Conservation (phyloP, 1,140 invertebrate species). For the Aphis craccivora region DNA sequence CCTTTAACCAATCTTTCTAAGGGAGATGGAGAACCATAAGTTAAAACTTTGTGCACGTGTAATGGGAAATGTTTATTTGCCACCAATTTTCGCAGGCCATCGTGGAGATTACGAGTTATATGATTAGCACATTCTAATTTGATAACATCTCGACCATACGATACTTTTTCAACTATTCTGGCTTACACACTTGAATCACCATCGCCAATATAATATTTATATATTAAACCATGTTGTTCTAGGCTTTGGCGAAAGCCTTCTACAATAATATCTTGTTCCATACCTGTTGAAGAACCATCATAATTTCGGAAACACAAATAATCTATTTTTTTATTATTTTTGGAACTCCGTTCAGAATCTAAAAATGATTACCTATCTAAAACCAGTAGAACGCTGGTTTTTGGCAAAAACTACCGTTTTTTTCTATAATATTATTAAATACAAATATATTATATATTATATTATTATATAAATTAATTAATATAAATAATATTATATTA, state of each 20-base stretch:
- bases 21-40: background rate
- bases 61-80: background rate
- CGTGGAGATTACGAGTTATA: background rate
- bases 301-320: constrained; percentile 21
- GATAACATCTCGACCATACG: background rate
- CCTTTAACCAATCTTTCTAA: background rate
- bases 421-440: too few relatives aligned
- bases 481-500: too few relatives aligned
- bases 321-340: background rate
- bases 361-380: too few relatives aligned
- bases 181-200: constrained; percentile 36
- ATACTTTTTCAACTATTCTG: background rate
- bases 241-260: background rate
- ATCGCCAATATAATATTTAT: constrained; percentile 36
- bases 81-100: background rate
- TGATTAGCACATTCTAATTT: constrained; percentile 41
- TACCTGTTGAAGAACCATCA: background rate
- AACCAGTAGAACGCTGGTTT: too few relatives aligned
- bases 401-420: too few relatives aligned
- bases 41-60: background rate
- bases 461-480: too few relatives aligned
- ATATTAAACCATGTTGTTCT: constrained; percentile 25
- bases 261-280: constrained; percentile 36
- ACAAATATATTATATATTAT: too few relatives aligned
- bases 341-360: too few relatives aligned